These are phyloP conservation scores for Melanotus villosus DNA, from an alignment of 2,888 invertebrate genomes.

Conservation along the genomic window DNA sequence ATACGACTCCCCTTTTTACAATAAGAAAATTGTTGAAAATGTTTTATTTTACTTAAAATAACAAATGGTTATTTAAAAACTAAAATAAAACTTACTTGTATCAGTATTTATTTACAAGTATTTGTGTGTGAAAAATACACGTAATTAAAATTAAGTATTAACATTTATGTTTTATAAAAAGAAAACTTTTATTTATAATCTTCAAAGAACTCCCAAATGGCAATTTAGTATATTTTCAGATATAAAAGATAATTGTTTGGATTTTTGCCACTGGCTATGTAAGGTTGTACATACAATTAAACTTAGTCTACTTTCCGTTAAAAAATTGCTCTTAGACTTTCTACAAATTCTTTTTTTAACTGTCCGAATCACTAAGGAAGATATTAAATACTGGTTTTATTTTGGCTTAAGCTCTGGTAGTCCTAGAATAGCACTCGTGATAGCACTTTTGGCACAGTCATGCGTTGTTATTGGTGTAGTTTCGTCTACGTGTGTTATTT, in stretches of 20 bases:
- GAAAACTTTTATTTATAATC: too few species aligned
- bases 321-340: not conserved
- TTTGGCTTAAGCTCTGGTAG: slow-evolving; percentile 24
- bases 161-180: too few species aligned
- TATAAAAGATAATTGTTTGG: not conserved
- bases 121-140: too few species aligned
- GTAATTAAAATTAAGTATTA: too few species aligned
- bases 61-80: too few species aligned
- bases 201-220: too few species aligned
- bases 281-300: not conserved
- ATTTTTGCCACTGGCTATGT: not conserved
- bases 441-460: slow-evolving; percentile 32
- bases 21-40: too few species aligned
- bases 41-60: too few species aligned
- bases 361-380: not conserved
- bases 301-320: not conserved
- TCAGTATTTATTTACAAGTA: too few species aligned
- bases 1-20: too few species aligned
- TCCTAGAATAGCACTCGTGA: slow-evolving; percentile 28
- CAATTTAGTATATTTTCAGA: too few species aligned
- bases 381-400: not conserved
- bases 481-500: slow-evolving; percentile 33
- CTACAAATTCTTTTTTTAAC: not conserved
- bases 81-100: too few species aligned
- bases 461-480: slow-evolving; percentile 29